A percentile compares a stretch with the other conserved stretches of the same genome.
phyloP scores from a whole-genome alignment of 1,140 invertebrate species.

The Nautilus pompilius region DNA sequence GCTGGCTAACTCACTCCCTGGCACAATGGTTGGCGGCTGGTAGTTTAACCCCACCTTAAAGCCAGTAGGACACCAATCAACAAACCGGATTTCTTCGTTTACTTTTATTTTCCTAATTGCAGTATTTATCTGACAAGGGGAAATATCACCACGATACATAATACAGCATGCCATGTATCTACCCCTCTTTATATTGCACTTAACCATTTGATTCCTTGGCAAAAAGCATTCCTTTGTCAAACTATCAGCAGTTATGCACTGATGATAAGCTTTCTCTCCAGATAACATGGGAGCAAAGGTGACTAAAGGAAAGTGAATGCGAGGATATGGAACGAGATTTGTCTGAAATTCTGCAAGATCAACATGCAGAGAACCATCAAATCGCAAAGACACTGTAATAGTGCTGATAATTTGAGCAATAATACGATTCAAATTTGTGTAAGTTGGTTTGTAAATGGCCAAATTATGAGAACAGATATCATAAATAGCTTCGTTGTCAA shows the following conservation, averaged over 20 bases:
- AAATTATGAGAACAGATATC: conserved; percentile 70
- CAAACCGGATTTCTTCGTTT: conserved; percentile 14
- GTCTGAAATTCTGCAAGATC: conserved; percentile 48
- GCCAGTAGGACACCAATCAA: background rate
- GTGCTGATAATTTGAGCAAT: conserved; percentile 50
- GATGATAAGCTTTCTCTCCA: conserved; percentile 51
- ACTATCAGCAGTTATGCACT: conserved; percentile 65
- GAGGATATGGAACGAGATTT: conserved; percentile 44
- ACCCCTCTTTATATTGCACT: conserved; percentile 82
- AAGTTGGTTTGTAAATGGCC: conserved; percentile 72
- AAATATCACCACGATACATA: conserved; percentile 30
- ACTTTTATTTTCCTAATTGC: conserved; percentile 79
- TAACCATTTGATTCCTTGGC: conserved; percentile 87
- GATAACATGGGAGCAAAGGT: conserved; percentile 27
- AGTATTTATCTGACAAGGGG: conserved; percentile 79
- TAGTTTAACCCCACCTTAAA: conserved; percentile 30
- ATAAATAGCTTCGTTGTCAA: conserved; percentile 83
- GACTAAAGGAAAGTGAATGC: conserved; percentile 32
- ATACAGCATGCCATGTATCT: conserved; percentile 43
- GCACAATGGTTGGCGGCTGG: conserved; percentile 67
- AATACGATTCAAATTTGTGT: conserved; percentile 64
- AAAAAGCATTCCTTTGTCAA: conserved; percentile 76
- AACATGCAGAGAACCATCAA: conserved; percentile 53
- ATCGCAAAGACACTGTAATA: conserved; percentile 64
- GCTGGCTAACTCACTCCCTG: background rate